These are phyloP conservation scores for Okamejei kenojei DNA, from an alignment of 2,797 vertebrate genomes.

Conservation along the genomic window DNA sequence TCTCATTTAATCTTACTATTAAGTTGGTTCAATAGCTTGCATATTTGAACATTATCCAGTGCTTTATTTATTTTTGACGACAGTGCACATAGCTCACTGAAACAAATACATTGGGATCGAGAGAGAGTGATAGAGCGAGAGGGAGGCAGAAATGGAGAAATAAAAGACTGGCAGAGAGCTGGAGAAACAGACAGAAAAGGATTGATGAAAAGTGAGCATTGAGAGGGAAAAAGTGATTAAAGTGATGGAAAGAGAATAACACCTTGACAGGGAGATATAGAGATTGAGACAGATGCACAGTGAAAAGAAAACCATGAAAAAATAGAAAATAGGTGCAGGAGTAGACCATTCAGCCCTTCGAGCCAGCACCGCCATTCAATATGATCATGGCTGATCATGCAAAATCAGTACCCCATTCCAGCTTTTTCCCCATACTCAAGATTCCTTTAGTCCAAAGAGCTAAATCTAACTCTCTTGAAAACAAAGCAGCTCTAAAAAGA, in stretches of 20 bases:
- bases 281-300: not conserved
- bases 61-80: not conserved
- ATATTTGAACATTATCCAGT: not conserved
- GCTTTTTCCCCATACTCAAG: too few relatives aligned
- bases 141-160: not conserved
- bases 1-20: too few relatives aligned
- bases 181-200: not conserved
- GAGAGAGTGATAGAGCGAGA: not conserved
- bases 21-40: not conserved
- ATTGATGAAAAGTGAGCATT: not conserved
- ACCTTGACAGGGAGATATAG: not conserved
- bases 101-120: not conserved
- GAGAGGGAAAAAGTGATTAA: not conserved
- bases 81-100: not conserved
- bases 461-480: too few relatives aligned
- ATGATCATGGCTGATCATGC: too few relatives aligned
- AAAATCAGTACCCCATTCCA: too few relatives aligned
- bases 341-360: too few relatives aligned
- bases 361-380: too few relatives aligned
- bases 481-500: not conserved
- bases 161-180: not conserved
- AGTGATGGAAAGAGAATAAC: not conserved
- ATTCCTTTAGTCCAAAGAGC: too few relatives aligned
- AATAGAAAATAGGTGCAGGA: too few relatives aligned
- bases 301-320: not conserved